Base-by-base conservation (phyloP, 2,888 invertebrate species). In the Agriopis aurantiaria region DNA sequence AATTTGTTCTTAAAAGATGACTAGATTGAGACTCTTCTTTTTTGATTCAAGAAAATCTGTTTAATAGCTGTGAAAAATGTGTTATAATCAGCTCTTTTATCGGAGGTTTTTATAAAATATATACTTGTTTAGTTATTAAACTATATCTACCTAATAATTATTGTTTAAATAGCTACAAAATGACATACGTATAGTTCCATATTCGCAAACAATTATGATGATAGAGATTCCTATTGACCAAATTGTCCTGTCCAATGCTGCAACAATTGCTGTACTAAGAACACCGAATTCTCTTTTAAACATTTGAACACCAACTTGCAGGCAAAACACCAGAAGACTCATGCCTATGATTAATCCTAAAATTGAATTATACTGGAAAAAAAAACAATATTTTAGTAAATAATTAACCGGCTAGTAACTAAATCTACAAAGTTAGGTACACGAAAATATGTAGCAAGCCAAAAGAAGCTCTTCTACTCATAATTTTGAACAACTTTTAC, bases 151-250 rank as follows among this genome's bases (percentile, higher is more conserved):
- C 17, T 23, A 23, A 2, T 23, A 23, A 23, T 23, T 23, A 23
- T 23, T 23, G 17, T 23, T 23, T 23, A 23, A 23, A 23, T 23
- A 23, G 17, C 17, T 23, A 23, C 17, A 43, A 56, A 56, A 56
- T 11, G 1, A 58, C 58, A 3, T 58, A 58, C 58, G 58, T 8
- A 58, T 3, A 0, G 23, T 58, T 58, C 58, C 58, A 45, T 58
- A 58, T 46, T 58, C 58, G 58, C 58, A 46, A 8, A 23, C 45
- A 23, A 11, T 7, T 7, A 58, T 58, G 45, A 58, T 45, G 1
- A 11, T 3, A 23, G 46, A 58, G 23, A 58, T 46, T 23, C 23
- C 58, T 11, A 23, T 23, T 0, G 58, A 12, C 58, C 58, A 58
- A 6, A 46, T 8, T 8, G 45, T 12, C 11, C 8, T 45, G 46